A percentile compares a stretch with the other conserved stretches of the same genome.
These are phyloP conservation scores for Hylia prasina DNA, from an alignment of 2,113 vertebrate species.

Conservation along the genomic window DNA sequence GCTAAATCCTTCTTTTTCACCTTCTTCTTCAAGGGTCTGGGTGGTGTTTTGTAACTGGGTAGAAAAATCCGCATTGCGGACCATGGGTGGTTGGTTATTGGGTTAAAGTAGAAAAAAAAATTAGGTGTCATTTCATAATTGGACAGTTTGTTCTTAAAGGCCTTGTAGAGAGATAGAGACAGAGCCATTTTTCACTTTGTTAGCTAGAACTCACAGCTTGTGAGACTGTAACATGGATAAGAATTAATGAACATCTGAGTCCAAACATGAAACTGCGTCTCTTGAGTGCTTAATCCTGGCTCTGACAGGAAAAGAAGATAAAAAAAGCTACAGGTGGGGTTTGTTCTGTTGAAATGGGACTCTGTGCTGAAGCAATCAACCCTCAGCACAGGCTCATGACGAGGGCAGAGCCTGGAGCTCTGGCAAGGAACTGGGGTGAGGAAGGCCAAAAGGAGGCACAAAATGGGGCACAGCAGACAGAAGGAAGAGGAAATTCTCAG, in stretches of 20 bases:
- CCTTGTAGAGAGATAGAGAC: not conserved
- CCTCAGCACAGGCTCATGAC: accelerated
- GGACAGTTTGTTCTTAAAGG: not conserved
- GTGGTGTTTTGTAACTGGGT: too few species aligned
- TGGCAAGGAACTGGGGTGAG: accelerated
- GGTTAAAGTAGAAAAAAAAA: not conserved
- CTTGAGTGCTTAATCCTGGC: not conserved
- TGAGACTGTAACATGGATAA: not conserved
- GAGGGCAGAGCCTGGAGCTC: not conserved
- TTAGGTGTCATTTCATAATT: not conserved
- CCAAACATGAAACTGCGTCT: not conserved
- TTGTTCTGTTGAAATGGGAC: not conserved
- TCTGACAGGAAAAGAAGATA: not conserved
- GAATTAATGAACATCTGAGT: not conserved
- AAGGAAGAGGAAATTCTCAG: not conserved
- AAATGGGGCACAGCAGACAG: not conserved
- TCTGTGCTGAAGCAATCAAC: not conserved
- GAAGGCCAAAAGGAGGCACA: not conserved
- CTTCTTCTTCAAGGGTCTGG: too few species aligned
- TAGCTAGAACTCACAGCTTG: not conserved
- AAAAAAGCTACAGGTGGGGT: not conserved
- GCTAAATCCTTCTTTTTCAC: too few species aligned
- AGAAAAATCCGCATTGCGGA: not conserved
- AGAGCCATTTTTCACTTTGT: not conserved
- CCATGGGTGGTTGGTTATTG: not conserved